Percentiles rank a stretch among this genome's conserved stretches.
These are phyloP conservation scores for Serrognathus titanus DNA, from an alignment of 2,888 invertebrate genomes.

Conservation along the genomic window DNA sequence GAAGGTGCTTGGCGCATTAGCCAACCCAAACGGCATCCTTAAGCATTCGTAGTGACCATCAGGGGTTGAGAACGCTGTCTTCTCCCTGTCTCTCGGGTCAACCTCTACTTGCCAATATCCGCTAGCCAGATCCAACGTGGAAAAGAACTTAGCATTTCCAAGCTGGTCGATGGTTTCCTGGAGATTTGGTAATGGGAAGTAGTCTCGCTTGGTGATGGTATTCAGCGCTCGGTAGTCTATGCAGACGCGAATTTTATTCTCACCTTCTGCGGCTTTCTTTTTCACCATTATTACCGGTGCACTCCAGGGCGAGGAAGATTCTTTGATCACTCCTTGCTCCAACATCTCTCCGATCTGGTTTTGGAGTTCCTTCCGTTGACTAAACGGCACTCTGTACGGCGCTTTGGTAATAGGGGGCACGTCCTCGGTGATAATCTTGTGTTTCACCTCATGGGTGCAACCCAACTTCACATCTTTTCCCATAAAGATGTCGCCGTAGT, in stretches of 20 bases:
- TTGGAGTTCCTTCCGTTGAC: slow-evolving; percentile 11
- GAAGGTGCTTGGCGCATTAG: too few relatives aligned
- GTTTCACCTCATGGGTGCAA: slow-evolving; percentile 1
- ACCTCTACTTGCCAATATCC: slow-evolving; percentile 32
- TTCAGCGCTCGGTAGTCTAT: too few relatives aligned
- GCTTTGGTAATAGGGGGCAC: slow-evolving; percentile 14
- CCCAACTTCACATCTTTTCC: slow-evolving; percentile 5
- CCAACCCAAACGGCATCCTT: too few relatives aligned
- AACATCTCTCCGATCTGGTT: slow-evolving; percentile 24
- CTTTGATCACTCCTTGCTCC: slow-evolving; percentile 19
- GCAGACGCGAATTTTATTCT: slow-evolving; percentile 17
- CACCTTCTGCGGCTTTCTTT: slow-evolving; percentile 20
- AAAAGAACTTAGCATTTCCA: slow-evolving; percentile 23
- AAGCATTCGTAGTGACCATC: too few relatives aligned
- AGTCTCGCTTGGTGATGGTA: too few relatives aligned
- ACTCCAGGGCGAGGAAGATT: slow-evolving; percentile 23
- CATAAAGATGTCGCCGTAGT: slow-evolving; percentile 1
- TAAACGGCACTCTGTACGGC: slow-evolving; percentile 18
- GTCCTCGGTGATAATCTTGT: slow-evolving; percentile 13
- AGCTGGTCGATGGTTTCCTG: too few relatives aligned
- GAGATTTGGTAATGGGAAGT: too few relatives aligned
- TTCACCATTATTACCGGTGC: slow-evolving; percentile 24
- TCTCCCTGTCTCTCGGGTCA: slow-evolving; percentile 17
- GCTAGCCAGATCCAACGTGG: slow-evolving; percentile 29
- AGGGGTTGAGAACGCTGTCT: neutral